Conservation (phyloP, 2,888 invertebrate species). For the Lasioglossum morio region DNA sequence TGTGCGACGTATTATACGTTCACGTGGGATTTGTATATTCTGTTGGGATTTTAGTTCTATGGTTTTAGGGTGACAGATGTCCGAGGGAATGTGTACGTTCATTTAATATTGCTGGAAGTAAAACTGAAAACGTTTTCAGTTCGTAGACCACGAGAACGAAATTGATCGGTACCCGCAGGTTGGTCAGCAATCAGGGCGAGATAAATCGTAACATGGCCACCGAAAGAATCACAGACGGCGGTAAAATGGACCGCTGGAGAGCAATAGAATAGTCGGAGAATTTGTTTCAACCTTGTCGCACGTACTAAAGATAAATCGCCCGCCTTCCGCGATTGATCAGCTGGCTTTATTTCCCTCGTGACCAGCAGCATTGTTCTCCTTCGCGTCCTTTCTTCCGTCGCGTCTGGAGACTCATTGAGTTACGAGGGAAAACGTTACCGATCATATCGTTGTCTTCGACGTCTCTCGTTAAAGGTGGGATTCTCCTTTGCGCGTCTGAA, state of each 20-base stretch:
- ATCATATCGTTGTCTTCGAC: conserved; percentile 7
- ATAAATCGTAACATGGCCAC: conserved; percentile 26
- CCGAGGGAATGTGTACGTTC: neutral
- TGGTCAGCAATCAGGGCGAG: neutral
- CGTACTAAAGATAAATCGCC: conserved; percentile 58
- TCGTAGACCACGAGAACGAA: neutral
- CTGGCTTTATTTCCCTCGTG: conserved; percentile 51
- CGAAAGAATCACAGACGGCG: conserved; percentile 30
- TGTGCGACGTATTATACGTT: neutral
- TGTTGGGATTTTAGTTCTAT: too few species aligned
- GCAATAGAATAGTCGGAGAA: conserved; percentile 52
- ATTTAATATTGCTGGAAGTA: neutral
- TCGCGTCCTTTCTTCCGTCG: neutral
- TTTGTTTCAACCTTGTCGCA: conserved; percentile 54
- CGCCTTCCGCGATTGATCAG: conserved; percentile 51
- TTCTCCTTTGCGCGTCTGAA: too few species aligned
- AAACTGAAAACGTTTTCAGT: neutral
- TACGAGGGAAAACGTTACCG: conserved; percentile 16
- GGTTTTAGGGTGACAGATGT: neutral
- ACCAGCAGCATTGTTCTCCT: conserved; percentile 36
- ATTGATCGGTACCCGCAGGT: conserved; percentile 1
- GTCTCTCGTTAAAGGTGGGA: neutral
- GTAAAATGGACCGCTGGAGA: conserved; percentile 38
- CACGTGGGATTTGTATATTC: neutral
- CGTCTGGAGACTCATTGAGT: conserved; percentile 26